Evolutionary conservation across 2,113 vertebrate genomes (phyloP).

Genomic region (Corvus cornix): DNA sequence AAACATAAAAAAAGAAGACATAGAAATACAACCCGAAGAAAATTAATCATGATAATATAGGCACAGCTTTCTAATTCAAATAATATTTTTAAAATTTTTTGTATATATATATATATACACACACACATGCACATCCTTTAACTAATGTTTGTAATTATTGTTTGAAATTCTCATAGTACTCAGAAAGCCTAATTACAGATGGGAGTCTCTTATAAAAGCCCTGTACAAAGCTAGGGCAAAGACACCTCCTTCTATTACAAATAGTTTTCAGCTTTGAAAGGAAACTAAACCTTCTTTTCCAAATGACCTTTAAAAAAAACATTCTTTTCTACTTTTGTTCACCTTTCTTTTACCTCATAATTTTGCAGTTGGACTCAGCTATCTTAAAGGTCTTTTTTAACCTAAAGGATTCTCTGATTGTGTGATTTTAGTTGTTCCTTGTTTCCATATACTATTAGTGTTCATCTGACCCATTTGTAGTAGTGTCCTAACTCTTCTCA

Average conservation of each 20-base stretch:
- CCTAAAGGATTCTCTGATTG: neutral
- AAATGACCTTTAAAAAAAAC: neutral
- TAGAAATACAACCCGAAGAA: neutral
- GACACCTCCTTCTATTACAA: neutral
- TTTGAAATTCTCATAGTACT: neutral
- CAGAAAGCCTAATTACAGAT: neutral
- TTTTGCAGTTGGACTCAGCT: neutral
- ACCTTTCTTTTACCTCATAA: neutral
- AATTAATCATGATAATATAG: neutral
- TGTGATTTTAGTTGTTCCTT: neutral
- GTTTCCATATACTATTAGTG: neutral
- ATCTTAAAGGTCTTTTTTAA: neutral
- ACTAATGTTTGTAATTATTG: neutral
- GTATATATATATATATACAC: neutral
- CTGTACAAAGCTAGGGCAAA: neutral
- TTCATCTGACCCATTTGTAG: neutral
- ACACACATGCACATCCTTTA: rapidly evolving
- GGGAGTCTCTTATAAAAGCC: neutral
- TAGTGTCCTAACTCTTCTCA: neutral
- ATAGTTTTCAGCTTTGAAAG: neutral
- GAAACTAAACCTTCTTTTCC: neutral
- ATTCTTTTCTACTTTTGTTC: neutral
- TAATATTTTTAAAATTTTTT: neutral
- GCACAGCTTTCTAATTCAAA: neutral
- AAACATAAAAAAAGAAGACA: neutral